Conservation (phyloP, 2,888 invertebrate genomes). For the Drosophila rellima region DNA sequence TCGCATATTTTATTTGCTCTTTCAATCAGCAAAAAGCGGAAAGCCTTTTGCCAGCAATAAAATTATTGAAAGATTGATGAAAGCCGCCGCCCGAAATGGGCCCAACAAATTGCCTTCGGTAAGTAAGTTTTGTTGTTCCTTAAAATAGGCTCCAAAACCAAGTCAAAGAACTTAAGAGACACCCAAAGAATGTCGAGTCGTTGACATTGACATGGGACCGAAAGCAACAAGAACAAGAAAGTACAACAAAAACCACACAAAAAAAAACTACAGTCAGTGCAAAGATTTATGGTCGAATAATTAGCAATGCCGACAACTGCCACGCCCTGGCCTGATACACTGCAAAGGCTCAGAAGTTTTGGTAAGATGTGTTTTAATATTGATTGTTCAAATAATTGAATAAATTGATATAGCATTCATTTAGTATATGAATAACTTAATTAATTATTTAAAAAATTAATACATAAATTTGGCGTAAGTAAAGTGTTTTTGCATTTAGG, state of each 20-base stretch:
- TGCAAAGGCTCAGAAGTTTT: background rate
- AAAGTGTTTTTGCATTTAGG: no score
- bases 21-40: constrained; percentile 73
- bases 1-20: constrained; percentile 76
- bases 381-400: background rate
- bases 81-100: constrained; percentile 24
- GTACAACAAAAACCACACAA: constrained; percentile 11
- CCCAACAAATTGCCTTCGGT: constrained; percentile 39
- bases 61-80: constrained; percentile 73
- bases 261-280: constrained; percentile 39
- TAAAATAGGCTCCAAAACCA: constrained; percentile 7
- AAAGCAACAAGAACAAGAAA: constrained; percentile 24
- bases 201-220: constrained; percentile 65
- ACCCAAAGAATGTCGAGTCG: constrained; percentile 42
- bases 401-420: background rate
- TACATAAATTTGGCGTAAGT: no score
- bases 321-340: constrained; percentile 39
- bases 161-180: constrained; percentile 33
- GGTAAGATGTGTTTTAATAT: background rate
- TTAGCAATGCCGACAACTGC: constrained; percentile 53
- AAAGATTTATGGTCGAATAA: constrained; percentile 71
- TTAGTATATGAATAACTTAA: no score
- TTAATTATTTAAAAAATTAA: no score
- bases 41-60: constrained; percentile 56
- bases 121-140: constrained; percentile 48